phyloP scores from a whole-genome alignment of 2,888 invertebrate genomes.

The Phaedon cochleariae region DNA sequence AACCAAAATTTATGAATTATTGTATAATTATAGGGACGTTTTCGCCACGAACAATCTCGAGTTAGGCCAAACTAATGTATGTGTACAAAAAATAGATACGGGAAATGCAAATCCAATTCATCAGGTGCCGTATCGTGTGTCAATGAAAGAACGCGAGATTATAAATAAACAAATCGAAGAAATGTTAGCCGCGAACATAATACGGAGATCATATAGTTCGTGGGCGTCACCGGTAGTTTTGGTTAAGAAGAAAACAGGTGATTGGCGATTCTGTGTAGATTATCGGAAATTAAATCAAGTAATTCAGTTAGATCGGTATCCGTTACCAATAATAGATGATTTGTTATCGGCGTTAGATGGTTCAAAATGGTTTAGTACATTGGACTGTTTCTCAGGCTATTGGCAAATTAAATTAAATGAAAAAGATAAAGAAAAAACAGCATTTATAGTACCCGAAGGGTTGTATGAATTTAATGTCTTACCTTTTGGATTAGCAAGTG shows the following conservation, averaged over 20 bases:
- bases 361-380: background rate
- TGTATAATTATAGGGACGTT: background rate
- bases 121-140: background rate
- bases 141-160: background rate
- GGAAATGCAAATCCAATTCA: background rate
- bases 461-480: background rate
- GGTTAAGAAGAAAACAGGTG: background rate
- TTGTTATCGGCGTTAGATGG: background rate
- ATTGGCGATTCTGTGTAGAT: too few species aligned
- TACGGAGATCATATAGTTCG: background rate
- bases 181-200: background rate
- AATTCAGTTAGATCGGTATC: background rate
- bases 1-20: too few species aligned
- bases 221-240: background rate
- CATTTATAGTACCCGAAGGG: background rate
- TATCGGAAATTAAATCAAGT: conserved; percentile 3
- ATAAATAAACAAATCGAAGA: background rate
- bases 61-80: background rate
- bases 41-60: background rate
- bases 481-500: background rate
- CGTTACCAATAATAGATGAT: background rate
- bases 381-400: conserved; percentile 2
- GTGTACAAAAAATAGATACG: background rate
- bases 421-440: background rate
- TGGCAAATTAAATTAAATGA: background rate